These are phyloP conservation scores for Ceratosolen fusciceps DNA, from an alignment of 1,140 invertebrate species.

Conservation along the genomic window DNA sequence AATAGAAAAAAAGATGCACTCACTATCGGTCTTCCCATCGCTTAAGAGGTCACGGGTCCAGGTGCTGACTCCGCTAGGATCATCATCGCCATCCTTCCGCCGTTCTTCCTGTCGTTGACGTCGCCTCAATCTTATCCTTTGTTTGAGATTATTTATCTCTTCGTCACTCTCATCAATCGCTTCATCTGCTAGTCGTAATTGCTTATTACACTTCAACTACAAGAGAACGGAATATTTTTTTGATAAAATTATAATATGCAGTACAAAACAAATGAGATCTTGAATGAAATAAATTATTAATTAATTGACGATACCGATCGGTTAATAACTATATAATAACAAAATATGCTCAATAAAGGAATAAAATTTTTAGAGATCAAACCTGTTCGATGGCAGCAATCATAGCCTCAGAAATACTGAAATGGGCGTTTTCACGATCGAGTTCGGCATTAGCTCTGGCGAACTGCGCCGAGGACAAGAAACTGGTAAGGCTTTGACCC, in stretches of 20 bases:
- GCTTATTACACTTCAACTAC: slow-evolving; percentile 70
- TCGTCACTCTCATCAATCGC: slow-evolving; percentile 78
- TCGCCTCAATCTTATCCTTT: slow-evolving; percentile 75
- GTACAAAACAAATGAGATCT: no score
- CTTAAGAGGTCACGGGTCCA: slow-evolving; percentile 65
- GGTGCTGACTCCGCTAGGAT: not conserved
- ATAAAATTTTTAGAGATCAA: not conserved
- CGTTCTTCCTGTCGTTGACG: slow-evolving; percentile 73
- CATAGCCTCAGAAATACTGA: slow-evolving; percentile 87
- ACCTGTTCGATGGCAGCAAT: slow-evolving; percentile 87
- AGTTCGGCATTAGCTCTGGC: slow-evolving; percentile 81
- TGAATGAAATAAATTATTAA: no score
- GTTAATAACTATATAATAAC: no score
- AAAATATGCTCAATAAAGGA: no score
- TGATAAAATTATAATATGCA: no score
- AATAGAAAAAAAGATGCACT: slow-evolving; percentile 53
- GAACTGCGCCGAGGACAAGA: slow-evolving; percentile 81
- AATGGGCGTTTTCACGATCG: slow-evolving; percentile 90
- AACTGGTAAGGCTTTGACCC: slow-evolving; percentile 83
- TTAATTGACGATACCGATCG: no score
- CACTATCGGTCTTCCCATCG: slow-evolving; percentile 76
- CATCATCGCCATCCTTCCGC: slow-evolving; percentile 52
- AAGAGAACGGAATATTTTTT: not conserved
- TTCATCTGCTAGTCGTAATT: slow-evolving; percentile 68
- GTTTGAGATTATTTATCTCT: slow-evolving; percentile 78